Conservation (phyloP, 2,113 vertebrate genomes). For the Zosterops borbonicus region DNA sequence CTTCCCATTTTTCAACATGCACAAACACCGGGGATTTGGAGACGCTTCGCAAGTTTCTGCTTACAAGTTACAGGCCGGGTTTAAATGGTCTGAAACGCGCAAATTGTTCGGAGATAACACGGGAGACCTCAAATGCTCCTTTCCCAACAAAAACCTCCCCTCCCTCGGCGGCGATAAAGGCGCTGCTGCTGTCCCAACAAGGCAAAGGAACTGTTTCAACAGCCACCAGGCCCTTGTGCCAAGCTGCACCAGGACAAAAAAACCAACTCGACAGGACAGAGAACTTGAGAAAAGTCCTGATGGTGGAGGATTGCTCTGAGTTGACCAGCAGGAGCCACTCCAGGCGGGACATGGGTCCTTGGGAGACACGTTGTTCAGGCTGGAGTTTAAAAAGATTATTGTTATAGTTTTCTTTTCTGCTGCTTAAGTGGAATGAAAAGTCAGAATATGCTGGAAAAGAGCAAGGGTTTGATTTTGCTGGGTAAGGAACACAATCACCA, state of each 20-base stretch:
- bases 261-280: background rate
- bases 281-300: background rate
- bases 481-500: background rate
- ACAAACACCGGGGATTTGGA: conserved; percentile 48
- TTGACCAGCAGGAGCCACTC: background rate
- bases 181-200: background rate
- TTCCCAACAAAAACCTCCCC: background rate
- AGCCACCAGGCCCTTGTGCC: background rate
- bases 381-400: background rate
- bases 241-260: background rate
- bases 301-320: background rate
- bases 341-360: background rate
- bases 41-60: background rate
- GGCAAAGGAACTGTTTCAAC: background rate
- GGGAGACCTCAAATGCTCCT: background rate
- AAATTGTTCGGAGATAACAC: background rate
- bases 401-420: background rate
- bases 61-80: background rate
- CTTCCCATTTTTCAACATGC: conserved; percentile 45
- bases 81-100: background rate
- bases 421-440: background rate
- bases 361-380: fast-evolving
- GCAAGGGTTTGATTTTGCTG: background rate
- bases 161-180: background rate
- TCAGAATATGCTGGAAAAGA: background rate